A percentile compares a stretch with the other conserved stretches of the same genome.
Evolutionary conservation across 2,797 vertebrate species (phyloP).

Genomic region (Steatocranus sp.): DNA sequence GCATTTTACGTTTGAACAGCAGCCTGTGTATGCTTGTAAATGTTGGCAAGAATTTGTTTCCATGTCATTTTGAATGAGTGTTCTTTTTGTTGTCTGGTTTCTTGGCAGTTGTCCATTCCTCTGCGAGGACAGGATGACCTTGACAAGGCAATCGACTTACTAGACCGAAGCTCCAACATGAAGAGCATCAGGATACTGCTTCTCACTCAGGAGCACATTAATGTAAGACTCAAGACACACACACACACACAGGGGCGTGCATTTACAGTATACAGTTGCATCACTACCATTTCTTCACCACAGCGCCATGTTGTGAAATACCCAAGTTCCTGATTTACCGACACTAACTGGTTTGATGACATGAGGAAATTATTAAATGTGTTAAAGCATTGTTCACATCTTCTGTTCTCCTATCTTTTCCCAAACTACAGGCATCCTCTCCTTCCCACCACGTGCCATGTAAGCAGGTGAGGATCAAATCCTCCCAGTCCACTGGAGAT

Average conservation of each 20-base stretch:
- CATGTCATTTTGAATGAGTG: neutral
- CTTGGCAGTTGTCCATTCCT: conserved; percentile 86
- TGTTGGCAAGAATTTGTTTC: neutral
- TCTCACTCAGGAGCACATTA: conserved; percentile 86
- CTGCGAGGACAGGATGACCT: conserved; percentile 91
- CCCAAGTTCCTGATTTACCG: conserved; percentile 12
- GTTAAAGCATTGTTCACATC: neutral
- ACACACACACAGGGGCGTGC: neutral
- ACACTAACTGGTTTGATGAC: neutral
- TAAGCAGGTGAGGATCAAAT: conserved; percentile 94
- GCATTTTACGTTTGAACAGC: neutral
- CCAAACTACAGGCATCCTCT: conserved; percentile 69
- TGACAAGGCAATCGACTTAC: conserved; percentile 92
- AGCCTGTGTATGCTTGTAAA: neutral
- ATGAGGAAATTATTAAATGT: neutral
- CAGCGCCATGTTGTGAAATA: conserved; percentile 29
- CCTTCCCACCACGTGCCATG: conserved; percentile 78
- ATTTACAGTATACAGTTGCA: neutral
- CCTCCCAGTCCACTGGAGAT: conserved; percentile 91
- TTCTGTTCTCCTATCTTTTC: neutral
- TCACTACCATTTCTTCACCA: conserved; percentile 34
- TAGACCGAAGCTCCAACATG: conserved; percentile 93
- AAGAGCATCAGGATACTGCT: conserved; percentile 96
- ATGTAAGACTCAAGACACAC: conserved; percentile 73
- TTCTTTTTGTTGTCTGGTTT: neutral